Base-by-base conservation (phyloP, 2,888 invertebrate genomes). In the Luperina nickerlii region DNA sequence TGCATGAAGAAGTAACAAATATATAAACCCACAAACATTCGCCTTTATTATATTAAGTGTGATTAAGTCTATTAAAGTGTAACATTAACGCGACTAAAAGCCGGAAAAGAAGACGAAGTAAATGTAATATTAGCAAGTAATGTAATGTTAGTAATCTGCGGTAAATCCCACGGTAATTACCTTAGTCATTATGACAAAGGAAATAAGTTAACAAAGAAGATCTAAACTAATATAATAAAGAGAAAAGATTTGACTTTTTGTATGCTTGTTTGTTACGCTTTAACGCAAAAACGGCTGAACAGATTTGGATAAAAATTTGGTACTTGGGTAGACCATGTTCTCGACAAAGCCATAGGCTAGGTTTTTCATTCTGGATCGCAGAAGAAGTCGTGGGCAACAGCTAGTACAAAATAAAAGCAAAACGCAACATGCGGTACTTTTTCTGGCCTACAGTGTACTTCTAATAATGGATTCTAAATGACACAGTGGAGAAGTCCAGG, bases 391-490 rank as follows among this genome's bases (percentile, higher is more conserved):
- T 4, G 24, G 24, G 24, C 57, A 24, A n/a, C 24, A 57, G 57
- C 4, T 60, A 60, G 57, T 32, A 48, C 5, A 27, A 32, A 60
- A 57, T 32, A 38, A 60, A n/a, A 24, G 60, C 18, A 51, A 70
- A 69, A 38, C 24, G 6, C 9, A 71, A 8, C 6, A 57, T 8
- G 48, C 2, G 18, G 51, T 27, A 18, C 13, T 60, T 45, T 38
- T 68, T 65, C 24, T 65, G 78, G 48, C 65, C 48, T 11, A 38
- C 57, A 76, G 24, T 82, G 70, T 84, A 84, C n/a, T 51, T 69
- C 63, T 62, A 66, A 48, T 87, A 85, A 89, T 83, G 72, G 38
- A 62, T 87, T 79, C 71, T 66, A 67, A 85, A 88, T 81, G 85
- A 82, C 79, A 73, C 74, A 69, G 69, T 74, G 20, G 27, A 75